Evolutionary conservation across 2,113 vertebrate genomes (phyloP).

Genomic region (Chaetodon auriga): DNA sequence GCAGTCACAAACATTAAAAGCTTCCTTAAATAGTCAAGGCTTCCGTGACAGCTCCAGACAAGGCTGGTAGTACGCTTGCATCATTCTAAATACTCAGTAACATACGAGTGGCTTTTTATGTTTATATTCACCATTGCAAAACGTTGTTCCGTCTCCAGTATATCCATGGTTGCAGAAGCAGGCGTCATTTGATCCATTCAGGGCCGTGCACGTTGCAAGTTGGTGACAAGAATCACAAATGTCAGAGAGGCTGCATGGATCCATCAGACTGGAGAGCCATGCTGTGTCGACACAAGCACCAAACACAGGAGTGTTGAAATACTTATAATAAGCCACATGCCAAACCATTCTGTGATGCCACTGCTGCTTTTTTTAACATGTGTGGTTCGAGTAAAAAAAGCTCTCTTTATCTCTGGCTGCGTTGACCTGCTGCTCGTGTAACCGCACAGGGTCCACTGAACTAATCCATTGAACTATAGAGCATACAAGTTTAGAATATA

Average conservation of each 20-base stretch:
- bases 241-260: constrained; percentile 76
- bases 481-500: background rate
- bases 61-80: background rate
- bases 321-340: constrained; percentile 10
- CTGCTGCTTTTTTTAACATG: background rate
- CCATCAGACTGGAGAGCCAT: constrained; percentile 84
- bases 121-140: constrained; percentile 80
- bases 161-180: constrained; percentile 82
- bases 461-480: background rate
- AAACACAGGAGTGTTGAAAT: background rate
- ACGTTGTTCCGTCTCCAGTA: constrained; percentile 78
- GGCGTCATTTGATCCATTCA: constrained; percentile 59
- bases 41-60: constrained; percentile 11
- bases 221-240: constrained; percentile 79
- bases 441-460: background rate
- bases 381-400: constrained; percentile 3
- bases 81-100: background rate
- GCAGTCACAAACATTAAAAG: constrained; percentile 24
- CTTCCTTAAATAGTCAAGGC: constrained; percentile 33
- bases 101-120: background rate
- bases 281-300: constrained; percentile 63
- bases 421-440: background rate
- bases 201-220: constrained; percentile 70
- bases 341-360: constrained; percentile 3
- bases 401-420: background rate